Base-by-base conservation (phyloP, 2,113 vertebrate genomes). In the Amazona guildingii region DNA sequence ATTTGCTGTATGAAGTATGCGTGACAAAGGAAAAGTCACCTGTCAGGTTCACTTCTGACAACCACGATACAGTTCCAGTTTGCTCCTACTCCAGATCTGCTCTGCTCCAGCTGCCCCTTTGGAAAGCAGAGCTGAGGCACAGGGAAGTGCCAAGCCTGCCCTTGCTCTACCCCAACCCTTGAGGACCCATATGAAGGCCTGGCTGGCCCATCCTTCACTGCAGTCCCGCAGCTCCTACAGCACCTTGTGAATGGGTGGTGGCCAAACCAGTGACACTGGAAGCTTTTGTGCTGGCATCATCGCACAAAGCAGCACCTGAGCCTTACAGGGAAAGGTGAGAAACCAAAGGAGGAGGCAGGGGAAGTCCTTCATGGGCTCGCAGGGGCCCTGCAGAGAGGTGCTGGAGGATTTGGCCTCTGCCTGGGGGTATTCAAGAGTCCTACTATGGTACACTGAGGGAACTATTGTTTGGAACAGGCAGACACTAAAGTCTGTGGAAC, bases 151-250 rank as follows among this genome's bases (percentile, higher is more conserved):
- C 18, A 27, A 78, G n/a, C 18, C 46, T 7, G 5, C 6, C 70
- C 48, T 12, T 52, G 52, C 49, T 21, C 73, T 20, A 25, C 41
- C 29, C 75, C 29, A n/a, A 49, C 25, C 11, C 39, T 37, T 12
- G 6, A 27, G 46, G 70, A 67, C 52, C 21, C 1, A 6, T 21
- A 37, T 0, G 0, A 33, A 23, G 2, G 0, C 41, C 27, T 37
- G 4, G 15, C 37, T 28, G 52, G 20, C 59, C 24, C 33, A 13
- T 6, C 43, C 51, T 21, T 23, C 39, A 1, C 11, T 29, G 8
- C 20, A 31, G 46, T 16, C 55, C 43, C 1, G 0, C 46, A 66
- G 48, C 48, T 16, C 44, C 43, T 1, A 0, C 46, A 66, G 48
- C 48, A 19, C 49, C 48, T 35, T 6, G 5, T 1, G 20, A 61